These are phyloP conservation scores for Corythoichthys haematopterus DNA, from an alignment of 2,113 vertebrate genomes.

Conservation along the genomic window DNA sequence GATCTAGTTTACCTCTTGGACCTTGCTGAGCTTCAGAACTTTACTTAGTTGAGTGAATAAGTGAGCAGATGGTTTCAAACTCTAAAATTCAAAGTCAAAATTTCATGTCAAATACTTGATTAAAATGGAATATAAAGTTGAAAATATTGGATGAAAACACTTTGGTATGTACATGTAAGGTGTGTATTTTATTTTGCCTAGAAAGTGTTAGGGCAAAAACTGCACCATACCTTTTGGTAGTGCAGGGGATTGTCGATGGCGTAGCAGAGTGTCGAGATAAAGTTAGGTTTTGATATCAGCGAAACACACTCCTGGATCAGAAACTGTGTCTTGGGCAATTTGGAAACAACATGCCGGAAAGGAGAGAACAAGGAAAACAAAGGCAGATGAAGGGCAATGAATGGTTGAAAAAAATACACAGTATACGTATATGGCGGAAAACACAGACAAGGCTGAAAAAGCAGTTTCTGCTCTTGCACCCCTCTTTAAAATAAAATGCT, in stretches of 20 bases:
- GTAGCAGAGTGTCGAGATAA: constrained; percentile 98
- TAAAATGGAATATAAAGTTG: neutral
- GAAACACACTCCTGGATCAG: constrained; percentile 99
- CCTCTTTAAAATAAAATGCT: too few relatives aligned
- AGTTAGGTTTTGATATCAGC: constrained; percentile 98
- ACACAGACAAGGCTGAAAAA: too few relatives aligned
- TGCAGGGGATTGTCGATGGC: constrained; percentile 99
- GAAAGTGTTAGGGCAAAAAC: neutral
- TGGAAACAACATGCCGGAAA: constrained; percentile 22
- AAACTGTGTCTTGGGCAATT: constrained; percentile 90
- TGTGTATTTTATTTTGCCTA: neutral
- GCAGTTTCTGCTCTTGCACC: too few relatives aligned
- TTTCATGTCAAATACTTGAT: neutral
- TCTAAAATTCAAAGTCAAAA: constrained; percentile 71
- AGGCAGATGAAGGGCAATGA: constrained; percentile 35
- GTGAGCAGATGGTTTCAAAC: constrained; percentile 96
- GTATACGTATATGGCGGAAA: too few relatives aligned
- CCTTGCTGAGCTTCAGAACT: constrained; percentile 99
- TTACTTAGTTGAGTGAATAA: constrained; percentile 98
- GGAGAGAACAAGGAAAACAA: constrained; percentile 22
- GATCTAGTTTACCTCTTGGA: constrained; percentile 84
- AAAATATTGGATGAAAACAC: neutral
- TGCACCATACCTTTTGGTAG: constrained; percentile 92
- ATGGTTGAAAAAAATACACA: neutral
- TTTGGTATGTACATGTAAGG: neutral